A percentile compares a stretch with the other conserved stretches of the same genome.
These are phyloP conservation scores for Tetheella fluctuosa DNA, from an alignment of 2,888 invertebrate genomes.

Conservation along the genomic window DNA sequence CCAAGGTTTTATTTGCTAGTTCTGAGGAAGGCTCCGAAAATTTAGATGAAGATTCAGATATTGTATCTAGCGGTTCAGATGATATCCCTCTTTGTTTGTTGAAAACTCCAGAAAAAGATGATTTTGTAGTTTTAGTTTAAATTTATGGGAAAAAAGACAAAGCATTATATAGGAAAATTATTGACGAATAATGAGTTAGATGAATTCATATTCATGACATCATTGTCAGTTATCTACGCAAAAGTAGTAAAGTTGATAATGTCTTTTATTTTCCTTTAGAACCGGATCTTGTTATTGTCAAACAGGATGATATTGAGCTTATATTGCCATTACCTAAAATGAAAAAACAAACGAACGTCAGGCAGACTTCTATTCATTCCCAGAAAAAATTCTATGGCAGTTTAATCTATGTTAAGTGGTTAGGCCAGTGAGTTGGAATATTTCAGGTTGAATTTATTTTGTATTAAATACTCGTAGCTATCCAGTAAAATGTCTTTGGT, in stretches of 20 bases:
- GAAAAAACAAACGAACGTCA: background rate
- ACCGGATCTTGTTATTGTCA: slow-evolving; percentile 18
- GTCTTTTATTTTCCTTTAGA: slow-evolving; percentile 20
- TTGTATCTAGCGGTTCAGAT: slow-evolving; percentile 11
- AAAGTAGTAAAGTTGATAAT: slow-evolving; percentile 18
- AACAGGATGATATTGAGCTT: slow-evolving; percentile 15
- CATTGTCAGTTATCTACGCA: slow-evolving; percentile 17
- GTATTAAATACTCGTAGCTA: no score
- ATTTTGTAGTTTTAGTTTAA: slow-evolving; percentile 11
- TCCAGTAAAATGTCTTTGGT: no score
- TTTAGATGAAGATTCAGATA: slow-evolving; percentile 10
- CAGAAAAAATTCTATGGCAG: no score
- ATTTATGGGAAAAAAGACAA: slow-evolving; percentile 14
- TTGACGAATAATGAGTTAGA: slow-evolving; percentile 16
- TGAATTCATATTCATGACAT: no score
- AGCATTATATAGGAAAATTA: slow-evolving; percentile 16
- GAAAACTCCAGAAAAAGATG: slow-evolving; percentile 12
- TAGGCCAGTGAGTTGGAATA: no score
- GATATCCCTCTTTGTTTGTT: slow-evolving; percentile 14
- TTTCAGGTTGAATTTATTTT: no score
- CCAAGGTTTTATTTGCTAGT: slow-evolving; percentile 15
- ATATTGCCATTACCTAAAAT: slow-evolving; percentile 16
- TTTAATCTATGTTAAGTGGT: no score
- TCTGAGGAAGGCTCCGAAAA: slow-evolving; percentile 8
- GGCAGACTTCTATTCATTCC: background rate